A percentile compares a stretch with the other conserved stretches of the same genome.
phyloP scores from a whole-genome alignment of 2,888 invertebrate genomes.

The Lepas anatifera region DNA sequence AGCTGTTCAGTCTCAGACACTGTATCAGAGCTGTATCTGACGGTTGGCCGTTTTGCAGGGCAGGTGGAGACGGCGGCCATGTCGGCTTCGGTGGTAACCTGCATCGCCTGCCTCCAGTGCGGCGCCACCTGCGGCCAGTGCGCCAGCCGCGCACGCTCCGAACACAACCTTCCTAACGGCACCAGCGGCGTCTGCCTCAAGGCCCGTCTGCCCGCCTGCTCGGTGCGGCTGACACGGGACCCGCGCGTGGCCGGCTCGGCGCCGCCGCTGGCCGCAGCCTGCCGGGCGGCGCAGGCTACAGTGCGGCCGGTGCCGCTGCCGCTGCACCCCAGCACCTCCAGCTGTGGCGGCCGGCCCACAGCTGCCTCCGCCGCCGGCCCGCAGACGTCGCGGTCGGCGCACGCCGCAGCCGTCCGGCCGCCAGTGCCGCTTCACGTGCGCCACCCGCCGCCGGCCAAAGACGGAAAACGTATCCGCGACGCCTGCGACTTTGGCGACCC shows the following conservation, averaged over 20 bases:
- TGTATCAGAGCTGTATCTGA: no score
- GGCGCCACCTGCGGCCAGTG: slow-evolving; percentile 3
- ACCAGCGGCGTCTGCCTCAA: background rate
- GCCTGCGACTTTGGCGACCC: slow-evolving; percentile 4
- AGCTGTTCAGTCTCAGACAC: no score
- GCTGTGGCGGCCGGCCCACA: no score
- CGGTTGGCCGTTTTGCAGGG: no score
- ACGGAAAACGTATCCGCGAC: slow-evolving; percentile 6
- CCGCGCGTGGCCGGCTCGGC: background rate
- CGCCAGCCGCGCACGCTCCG: background rate
- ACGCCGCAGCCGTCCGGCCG: background rate
- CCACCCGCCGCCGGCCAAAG: background rate
- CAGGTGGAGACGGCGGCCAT: background rate
- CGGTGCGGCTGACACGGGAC: background rate
- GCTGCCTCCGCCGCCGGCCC: background rate
- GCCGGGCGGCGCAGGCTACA: no score
- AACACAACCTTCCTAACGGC: background rate
- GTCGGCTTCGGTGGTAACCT: background rate
- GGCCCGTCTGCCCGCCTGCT: background rate
- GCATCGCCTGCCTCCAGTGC: background rate
- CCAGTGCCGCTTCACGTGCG: background rate
- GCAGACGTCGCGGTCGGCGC: background rate
- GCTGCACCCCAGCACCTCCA: no score
- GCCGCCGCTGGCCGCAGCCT: background rate
- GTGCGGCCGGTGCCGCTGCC: no score